Percentiles rank a stretch among this genome's conserved stretches.
Conservation (phyloP, 2,888 invertebrate genomes). For the Nesidiocoris tenuis region DNA sequence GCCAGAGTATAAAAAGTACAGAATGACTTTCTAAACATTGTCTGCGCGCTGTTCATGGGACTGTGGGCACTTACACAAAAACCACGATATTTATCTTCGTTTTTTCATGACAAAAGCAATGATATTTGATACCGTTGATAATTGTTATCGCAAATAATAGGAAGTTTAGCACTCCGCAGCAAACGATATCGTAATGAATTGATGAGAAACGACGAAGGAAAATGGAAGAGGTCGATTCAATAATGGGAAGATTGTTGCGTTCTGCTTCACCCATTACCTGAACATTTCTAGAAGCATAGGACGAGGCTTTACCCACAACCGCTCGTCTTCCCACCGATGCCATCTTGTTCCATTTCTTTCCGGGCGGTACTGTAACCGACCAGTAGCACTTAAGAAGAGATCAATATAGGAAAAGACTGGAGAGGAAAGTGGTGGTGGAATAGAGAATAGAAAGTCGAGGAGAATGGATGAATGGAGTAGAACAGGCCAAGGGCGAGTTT, state of each 20-base stretch:
- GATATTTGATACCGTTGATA: too few species aligned
- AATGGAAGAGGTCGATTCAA: background rate
- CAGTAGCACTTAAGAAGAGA: conserved; percentile 28
- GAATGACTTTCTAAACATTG: too few species aligned
- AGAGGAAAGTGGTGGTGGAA: conserved; percentile 9
- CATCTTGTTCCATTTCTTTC: background rate
- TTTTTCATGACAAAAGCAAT: too few species aligned
- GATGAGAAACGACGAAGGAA: background rate
- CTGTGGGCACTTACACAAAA: too few species aligned
- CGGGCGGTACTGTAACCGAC: background rate
- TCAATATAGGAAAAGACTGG: conserved; percentile 1
- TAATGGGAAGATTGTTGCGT: background rate
- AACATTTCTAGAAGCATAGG: background rate
- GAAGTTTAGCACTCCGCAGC: too few species aligned
- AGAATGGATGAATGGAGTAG: background rate
- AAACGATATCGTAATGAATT: background rate
- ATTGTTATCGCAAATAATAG: too few species aligned
- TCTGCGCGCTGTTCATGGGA: too few species aligned
- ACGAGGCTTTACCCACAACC: background rate
- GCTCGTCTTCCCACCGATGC: background rate
- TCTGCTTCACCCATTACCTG: background rate
- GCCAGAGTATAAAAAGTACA: too few species aligned
- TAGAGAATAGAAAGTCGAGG: background rate
- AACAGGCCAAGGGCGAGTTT: conserved; percentile 1
- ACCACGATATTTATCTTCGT: too few species aligned